These are phyloP conservation scores for Tipula confusa DNA, from an alignment of 2,888 invertebrate genomes.

Conservation along the genomic window DNA sequence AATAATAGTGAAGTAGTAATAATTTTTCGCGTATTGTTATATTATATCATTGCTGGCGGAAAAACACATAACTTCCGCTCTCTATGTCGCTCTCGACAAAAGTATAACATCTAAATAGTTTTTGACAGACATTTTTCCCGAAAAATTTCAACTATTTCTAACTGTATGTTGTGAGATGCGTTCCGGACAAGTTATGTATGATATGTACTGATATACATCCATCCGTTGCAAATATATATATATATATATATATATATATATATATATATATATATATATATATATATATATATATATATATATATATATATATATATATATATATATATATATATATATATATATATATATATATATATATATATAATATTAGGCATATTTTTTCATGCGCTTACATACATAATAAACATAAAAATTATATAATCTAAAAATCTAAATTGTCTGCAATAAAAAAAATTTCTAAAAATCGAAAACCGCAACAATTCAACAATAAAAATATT, in stretches of 20 bases:
- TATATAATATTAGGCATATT: background rate
- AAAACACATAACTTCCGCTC: background rate
- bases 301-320: background rate
- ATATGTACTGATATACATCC: background rate
- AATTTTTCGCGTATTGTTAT: slow-evolving; percentile 20
- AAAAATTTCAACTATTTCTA: background rate
- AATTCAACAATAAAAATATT: slow-evolving; percentile 15
- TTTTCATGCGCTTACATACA: background rate
- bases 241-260: background rate
- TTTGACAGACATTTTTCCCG: background rate
- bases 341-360: background rate
- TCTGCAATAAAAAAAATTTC: background rate
- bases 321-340: background rate
- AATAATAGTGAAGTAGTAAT: background rate
- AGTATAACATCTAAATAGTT: background rate
- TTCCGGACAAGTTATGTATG: background rate
- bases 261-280: background rate
- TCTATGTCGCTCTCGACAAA: background rate
- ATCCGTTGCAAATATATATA: background rate
- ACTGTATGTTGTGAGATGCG: background rate
- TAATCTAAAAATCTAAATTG: slow-evolving; percentile 8
- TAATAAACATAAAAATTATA: background rate
- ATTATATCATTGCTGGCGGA: background rate
- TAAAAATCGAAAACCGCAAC: slow-evolving; percentile 25
- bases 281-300: background rate